Percentiles rank a stretch among this genome's conserved stretches.
Conservation (phyloP, 2,113 vertebrate species). For the Lutjanus erythropterus region DNA sequence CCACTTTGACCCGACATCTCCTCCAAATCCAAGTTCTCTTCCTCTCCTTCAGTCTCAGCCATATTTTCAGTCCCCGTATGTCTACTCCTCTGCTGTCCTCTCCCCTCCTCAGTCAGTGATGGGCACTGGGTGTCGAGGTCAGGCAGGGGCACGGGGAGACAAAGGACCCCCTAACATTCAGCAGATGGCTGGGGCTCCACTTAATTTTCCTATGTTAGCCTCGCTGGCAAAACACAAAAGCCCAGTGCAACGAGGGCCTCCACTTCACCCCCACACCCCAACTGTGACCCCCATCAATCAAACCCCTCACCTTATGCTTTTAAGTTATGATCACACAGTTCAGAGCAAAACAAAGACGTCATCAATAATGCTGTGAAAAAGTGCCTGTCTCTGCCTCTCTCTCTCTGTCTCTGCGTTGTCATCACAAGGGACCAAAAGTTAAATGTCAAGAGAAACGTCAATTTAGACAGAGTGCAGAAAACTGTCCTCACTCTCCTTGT, state of each 20-base stretch:
- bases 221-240: constrained; percentile 76
- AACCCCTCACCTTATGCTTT: constrained; percentile 41
- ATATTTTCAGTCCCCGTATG: neutral
- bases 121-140: constrained; percentile 44
- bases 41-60: constrained; percentile 20
- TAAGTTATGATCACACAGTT: constrained; percentile 35
- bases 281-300: constrained; percentile 71
- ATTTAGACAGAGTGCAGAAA: constrained; percentile 8
- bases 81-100: neutral
- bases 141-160: constrained; percentile 51
- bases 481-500: constrained; percentile 8
- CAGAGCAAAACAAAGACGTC: constrained; percentile 16
- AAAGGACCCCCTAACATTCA: constrained; percentile 68
- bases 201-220: constrained; percentile 74
- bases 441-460: constrained; percentile 15
- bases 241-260: constrained; percentile 36
- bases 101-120: constrained; percentile 28
- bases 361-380: constrained; percentile 14
- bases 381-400: neutral
- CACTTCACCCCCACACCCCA: constrained; percentile 58
- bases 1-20: constrained; percentile 45
- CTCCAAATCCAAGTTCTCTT: constrained; percentile 23
- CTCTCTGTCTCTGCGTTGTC: neutral
- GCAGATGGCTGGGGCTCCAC: constrained; percentile 75
- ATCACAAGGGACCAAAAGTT: constrained; percentile 10